Percentiles rank a stretch among this genome's conserved stretches.
Evolutionary conservation across 2,113 vertebrate species (phyloP).

Genomic region (Pelmatolapia mariae): DNA sequence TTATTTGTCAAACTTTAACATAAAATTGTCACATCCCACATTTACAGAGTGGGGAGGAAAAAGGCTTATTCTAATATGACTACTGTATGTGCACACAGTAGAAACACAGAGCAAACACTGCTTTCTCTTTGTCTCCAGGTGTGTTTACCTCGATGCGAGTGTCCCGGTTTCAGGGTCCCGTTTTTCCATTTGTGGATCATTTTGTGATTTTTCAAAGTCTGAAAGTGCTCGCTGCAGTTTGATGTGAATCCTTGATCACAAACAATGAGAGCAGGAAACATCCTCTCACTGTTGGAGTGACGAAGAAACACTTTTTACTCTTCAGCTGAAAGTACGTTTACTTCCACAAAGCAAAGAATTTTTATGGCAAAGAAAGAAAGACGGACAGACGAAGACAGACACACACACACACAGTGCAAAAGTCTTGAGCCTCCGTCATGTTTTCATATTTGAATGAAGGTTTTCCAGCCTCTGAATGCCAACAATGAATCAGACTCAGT

Average conservation of each 20-base stretch:
- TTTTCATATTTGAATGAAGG: neutral
- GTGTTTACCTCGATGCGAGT: neutral
- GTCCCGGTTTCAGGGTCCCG: fast-evolving
- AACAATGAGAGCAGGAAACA: neutral
- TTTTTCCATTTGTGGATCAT: neutral
- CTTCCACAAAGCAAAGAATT: neutral
- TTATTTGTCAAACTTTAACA: neutral
- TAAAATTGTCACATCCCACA: neutral
- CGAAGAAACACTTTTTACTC: neutral
- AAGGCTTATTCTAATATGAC: neutral
- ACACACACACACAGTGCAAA: neutral
- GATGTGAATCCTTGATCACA: neutral
- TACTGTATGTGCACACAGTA: neutral
- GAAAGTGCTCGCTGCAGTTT: neutral
- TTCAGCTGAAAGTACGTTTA: neutral
- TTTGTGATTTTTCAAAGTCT: neutral
- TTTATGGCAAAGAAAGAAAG: neutral
- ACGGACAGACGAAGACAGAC: neutral
- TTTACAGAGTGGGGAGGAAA: neutral
- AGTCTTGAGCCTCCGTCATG: neutral
- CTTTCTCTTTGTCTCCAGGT: neutral
- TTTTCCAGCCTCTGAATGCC: fast-evolving
- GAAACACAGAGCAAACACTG: neutral
- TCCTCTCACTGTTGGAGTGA: neutral
- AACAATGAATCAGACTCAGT: fast-evolving